Base-by-base conservation (phyloP, 1,140 invertebrate species). In the Riptortus pedestris region DNA sequence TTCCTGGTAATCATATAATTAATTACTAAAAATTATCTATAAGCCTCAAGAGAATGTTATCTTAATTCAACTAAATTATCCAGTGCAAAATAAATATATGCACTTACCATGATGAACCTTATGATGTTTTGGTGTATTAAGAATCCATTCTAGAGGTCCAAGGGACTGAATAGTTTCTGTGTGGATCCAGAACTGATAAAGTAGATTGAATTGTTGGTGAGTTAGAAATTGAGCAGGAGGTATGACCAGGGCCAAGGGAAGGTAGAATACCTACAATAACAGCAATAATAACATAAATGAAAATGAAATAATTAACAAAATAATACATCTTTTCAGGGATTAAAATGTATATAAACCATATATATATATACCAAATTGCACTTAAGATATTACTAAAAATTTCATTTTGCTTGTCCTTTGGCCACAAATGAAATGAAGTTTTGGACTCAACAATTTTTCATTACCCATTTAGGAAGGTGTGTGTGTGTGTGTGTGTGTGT, bases 161-260 rank as follows among this genome's bases (percentile, higher is more conserved):
- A 94, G 74, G 61, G 80, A 82, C 51, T 82, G 77, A 58, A 93
- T 81, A 0, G 88, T 79, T 71, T 91, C 84, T 0, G 91, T 94
- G 73, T 95, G 92, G 48, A 94, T 88, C 91, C 91, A 94, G 71
- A 93, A 89, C 79, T 94, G 92, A 75, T 89, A 94, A 11, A 94
- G 78, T 43, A 92, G 77, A 74, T 90, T 93, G 72, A 95, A 87
- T 71, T 93, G 88, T 65, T 85, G 82, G 73, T 94, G 91, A 31
- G 86, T 84, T 38, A 91, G 74, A 72, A 90, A 91, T 64, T 90
- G 83, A 0, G 88, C 81, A n/a, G 91, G 89, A 2, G 91, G 90
- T 51, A 94, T 82, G 51, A 84, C 79, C 4, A 94, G 70, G 0
- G 91, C 89, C 65, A 94, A 73, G 1, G 91, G 91, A 11, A 93